These are phyloP conservation scores for Cecidostiba fungosa DNA, from an alignment of 2,888 invertebrate species.

Conservation along the genomic window DNA sequence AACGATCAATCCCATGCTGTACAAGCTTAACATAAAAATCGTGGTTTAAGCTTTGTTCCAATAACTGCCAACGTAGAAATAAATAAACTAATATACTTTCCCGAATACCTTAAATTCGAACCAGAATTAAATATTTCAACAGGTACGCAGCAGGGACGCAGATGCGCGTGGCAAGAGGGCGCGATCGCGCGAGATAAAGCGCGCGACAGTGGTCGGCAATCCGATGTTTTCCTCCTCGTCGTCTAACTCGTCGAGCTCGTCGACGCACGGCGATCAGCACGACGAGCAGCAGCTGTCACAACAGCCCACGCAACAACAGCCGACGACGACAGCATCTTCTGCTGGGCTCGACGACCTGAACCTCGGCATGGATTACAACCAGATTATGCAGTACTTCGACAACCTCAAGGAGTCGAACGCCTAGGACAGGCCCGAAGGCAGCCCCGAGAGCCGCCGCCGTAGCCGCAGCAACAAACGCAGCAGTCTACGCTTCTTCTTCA, in stretches of 20 bases:
- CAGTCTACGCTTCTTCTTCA: conserved; percentile 56
- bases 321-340: conserved; percentile 69
- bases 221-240: conserved; percentile 89
- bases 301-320: conserved; percentile 64
- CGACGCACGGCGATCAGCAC: conserved; percentile 74
- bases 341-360: conserved; percentile 90
- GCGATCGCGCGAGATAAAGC: conserved; percentile 85
- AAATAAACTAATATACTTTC: too few relatives aligned
- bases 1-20: too few relatives aligned
- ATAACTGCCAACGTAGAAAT: too few relatives aligned
- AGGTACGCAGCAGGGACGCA: conserved; percentile 67
- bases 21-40: too few relatives aligned
- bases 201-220: conserved; percentile 93
- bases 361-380: conserved; percentile 96
- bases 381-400: conserved; percentile 99
- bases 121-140: neutral
- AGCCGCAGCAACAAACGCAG: conserved; percentile 42
- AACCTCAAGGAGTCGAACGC: conserved; percentile 97
- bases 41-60: too few relatives aligned
- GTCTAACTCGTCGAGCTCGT: conserved; percentile 72
- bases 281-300: conserved; percentile 80
- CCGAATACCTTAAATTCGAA: neutral
- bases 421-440: conserved; percentile 80
- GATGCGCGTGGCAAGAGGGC: conserved; percentile 72
- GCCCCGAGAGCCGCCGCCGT: conserved; percentile 49